Conservation (phyloP, 2,797 vertebrate species). For the Phylloscopus collybita region DNA sequence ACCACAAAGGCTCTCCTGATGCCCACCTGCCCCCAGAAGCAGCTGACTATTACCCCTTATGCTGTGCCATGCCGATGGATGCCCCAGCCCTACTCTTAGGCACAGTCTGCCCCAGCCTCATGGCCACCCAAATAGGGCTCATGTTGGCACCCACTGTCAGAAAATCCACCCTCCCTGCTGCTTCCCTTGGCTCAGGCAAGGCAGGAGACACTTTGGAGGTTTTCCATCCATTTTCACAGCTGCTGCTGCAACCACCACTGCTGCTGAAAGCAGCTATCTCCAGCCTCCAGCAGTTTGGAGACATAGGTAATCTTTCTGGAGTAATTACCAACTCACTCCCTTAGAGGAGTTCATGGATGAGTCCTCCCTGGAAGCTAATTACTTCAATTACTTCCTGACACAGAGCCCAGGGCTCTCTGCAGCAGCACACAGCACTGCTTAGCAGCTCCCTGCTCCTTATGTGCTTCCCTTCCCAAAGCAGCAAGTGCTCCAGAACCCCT, state of each 20-base stretch:
- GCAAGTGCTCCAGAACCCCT: background rate
- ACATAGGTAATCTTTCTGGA: constrained; percentile 9
- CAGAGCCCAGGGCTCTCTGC: background rate
- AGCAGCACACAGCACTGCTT: background rate
- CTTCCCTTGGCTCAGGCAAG: background rate
- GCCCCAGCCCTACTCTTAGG: background rate
- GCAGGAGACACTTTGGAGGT: background rate
- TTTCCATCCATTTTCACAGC: background rate
- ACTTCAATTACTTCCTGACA: constrained; percentile 53
- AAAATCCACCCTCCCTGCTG: background rate
- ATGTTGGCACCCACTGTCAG: background rate
- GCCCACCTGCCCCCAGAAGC: background rate
- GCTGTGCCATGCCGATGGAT: background rate
- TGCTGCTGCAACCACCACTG: background rate
- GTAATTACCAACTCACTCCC: constrained; percentile 55
- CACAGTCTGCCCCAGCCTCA: background rate
- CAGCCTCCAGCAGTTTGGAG: constrained; percentile 14
- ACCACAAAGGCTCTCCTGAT: background rate
- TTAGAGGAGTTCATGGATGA: constrained; percentile 1
- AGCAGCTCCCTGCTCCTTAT: background rate
- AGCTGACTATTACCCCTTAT: background rate
- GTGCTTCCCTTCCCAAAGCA: background rate
- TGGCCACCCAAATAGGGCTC: background rate
- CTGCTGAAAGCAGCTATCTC: background rate
- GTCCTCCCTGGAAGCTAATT: constrained; percentile 55